phyloP scores from a whole-genome alignment of 2,797 vertebrate species.

The Phataginus tricuspis region DNA sequence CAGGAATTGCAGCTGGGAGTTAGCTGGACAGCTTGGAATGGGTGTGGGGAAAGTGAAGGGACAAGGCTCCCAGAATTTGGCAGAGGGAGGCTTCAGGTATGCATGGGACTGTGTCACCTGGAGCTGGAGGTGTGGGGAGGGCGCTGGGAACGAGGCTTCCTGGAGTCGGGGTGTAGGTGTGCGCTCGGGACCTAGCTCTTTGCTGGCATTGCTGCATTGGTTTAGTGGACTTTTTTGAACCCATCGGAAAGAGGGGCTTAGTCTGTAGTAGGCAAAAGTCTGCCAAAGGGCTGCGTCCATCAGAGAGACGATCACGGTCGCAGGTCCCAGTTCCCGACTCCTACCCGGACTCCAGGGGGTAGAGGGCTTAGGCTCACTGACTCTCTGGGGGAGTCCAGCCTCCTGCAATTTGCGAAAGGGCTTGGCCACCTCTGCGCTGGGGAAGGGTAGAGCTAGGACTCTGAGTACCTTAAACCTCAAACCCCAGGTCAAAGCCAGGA shows the following conservation, averaged over 20 bases:
- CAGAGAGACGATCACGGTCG: neutral
- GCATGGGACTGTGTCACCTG: neutral
- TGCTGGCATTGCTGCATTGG: neutral
- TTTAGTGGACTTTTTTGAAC: neutral
- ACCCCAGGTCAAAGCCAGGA: neutral
- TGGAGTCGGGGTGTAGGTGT: neutral
- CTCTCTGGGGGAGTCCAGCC: neutral
- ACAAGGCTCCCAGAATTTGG: neutral
- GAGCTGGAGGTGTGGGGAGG: neutral
- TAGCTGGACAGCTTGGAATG: neutral
- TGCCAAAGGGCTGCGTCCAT: neutral
- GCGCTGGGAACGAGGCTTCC: fast-evolving
- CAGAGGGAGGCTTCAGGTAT: neutral
- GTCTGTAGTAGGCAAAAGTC: neutral
- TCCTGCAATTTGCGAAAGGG: neutral
- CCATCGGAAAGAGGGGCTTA: neutral
- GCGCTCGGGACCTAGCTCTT: neutral
- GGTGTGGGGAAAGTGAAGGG: neutral
- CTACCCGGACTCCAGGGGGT: fast-evolving
- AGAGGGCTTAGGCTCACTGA: neutral
- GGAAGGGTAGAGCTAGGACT: neutral
- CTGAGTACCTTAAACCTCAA: neutral
- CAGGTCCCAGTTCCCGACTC: neutral
- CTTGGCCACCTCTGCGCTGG: neutral
- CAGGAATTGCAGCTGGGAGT: neutral